Evolutionary conservation across 2,113 vertebrate species (phyloP), one percentile per base, ranked within the genome.

Genomic region (Tringa solitaria): DNA sequence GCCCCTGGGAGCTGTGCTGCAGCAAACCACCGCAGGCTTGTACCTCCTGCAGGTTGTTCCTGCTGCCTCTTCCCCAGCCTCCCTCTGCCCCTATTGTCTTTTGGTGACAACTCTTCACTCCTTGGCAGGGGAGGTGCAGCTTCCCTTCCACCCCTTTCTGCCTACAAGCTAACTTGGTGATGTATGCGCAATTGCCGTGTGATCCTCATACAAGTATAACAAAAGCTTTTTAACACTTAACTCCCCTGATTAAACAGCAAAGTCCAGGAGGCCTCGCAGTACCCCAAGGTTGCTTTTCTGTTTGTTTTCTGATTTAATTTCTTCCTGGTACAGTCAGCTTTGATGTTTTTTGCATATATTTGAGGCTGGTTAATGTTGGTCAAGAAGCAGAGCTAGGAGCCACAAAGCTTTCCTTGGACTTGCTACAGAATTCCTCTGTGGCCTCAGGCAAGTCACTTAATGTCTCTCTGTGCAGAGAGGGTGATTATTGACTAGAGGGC

Each of bases 161-260:
- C 91, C 74, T 74, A 24, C 45, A 11, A 69, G 93, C 68, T 82
- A 61, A 79, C 69, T 50, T 14, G 35, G 39, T 10, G 6, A 63
- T 75, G 82, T 79, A 78, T 65, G 41, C 9, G 0, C 86, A 65
- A 8, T 61, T 82, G 67, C 83, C 59, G 26, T 81, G 76, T 85
- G 94, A 92, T 89, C 51, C 1, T 75, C 87, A 82, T 51, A 14
- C 56, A 77, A 84, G 79, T 89, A 48, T 37, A 89, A 96, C 90
- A 96, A 92, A 94, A 91, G 94, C 94, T 91, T 95, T 95, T 96
- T 96, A 96, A 96, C 96, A 59, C 94, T 95, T 89, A 69, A 79
- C 53, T 97, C 39, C 39, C 94, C 86, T 73, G 74, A 95, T 95
- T 73, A 91, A 96, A 96, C 92, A 91, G 84, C 61, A 43, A 91